Percentiles rank a stretch among this genome's conserved stretches.
phyloP scores from a whole-genome alignment of 2,888 invertebrate genomes.

The Hanleya hanleyi region DNA sequence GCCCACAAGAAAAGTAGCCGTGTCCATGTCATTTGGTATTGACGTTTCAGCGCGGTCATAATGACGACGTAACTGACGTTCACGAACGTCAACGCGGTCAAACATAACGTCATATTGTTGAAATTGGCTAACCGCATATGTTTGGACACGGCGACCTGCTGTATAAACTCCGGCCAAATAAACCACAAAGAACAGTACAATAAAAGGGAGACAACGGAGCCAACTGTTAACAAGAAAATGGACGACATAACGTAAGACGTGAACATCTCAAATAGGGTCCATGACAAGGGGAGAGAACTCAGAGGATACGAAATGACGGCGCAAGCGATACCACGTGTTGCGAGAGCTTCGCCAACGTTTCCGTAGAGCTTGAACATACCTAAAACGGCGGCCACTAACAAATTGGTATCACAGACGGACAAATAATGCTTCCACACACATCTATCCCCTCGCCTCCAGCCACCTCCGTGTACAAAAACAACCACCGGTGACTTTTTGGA shows the following conservation, averaged over 20 bases:
- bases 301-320: constrained; percentile 54
- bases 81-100: neutral
- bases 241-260: constrained; percentile 38
- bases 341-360: constrained; percentile 48
- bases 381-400: constrained; percentile 40
- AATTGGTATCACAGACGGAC: constrained; percentile 46
- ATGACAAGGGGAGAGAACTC: constrained; percentile 33
- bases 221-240: neutral
- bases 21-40: neutral
- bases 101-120: neutral
- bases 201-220: neutral
- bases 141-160: neutral
- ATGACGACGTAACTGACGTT: neutral
- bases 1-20: too few relatives aligned
- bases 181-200: neutral
- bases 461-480: constrained; percentile 57
- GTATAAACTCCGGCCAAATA: too few relatives aligned
- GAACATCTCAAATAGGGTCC: constrained; percentile 40
- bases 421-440: constrained; percentile 51
- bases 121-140: neutral
- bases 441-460: constrained; percentile 54
- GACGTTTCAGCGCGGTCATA: neutral
- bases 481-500: constrained; percentile 37
- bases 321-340: constrained; percentile 46
- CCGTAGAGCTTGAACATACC: constrained; percentile 40